A percentile compares a stretch with the other conserved stretches of the same genome.
Evolutionary conservation across 1,140 invertebrate genomes (phyloP).

Genomic region (Littorina saxatilis): DNA sequence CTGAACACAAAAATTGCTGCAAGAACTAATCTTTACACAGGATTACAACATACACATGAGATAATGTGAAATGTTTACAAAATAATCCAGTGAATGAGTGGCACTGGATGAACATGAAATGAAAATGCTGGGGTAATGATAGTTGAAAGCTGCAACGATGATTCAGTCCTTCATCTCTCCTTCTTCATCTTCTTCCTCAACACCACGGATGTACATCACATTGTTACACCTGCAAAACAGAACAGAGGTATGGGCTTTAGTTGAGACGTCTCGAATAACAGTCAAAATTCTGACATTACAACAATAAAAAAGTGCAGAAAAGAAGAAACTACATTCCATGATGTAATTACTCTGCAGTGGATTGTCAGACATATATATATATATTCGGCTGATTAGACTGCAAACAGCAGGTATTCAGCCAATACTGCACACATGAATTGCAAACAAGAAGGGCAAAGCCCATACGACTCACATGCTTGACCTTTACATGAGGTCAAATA

Average conservation of each 20-base stretch:
- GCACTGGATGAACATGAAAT: no score
- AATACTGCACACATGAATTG: background rate
- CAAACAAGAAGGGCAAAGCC: no score
- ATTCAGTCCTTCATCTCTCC: constrained; percentile 95
- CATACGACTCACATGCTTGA: no score
- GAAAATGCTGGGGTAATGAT: background rate
- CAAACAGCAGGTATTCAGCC: background rate
- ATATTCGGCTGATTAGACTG: background rate
- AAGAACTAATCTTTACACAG: no score
- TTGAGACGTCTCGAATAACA: background rate
- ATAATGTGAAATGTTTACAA: no score
- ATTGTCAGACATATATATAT: background rate
- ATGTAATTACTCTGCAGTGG: background rate
- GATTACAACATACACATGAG: no score
- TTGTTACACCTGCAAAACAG: constrained; percentile 90
- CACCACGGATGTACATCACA: constrained; percentile 96
- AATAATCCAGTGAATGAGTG: no score
- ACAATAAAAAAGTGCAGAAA: background rate
- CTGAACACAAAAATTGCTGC: no score
- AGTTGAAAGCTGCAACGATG: background rate
- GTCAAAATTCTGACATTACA: background rate
- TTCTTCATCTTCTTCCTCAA: constrained; percentile 98
- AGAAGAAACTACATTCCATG: background rate
- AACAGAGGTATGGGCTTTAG: background rate
- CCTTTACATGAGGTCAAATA: no score